phyloP scores from a whole-genome alignment of 2,113 vertebrate genomes.

The Sapayoa aenigma region DNA sequence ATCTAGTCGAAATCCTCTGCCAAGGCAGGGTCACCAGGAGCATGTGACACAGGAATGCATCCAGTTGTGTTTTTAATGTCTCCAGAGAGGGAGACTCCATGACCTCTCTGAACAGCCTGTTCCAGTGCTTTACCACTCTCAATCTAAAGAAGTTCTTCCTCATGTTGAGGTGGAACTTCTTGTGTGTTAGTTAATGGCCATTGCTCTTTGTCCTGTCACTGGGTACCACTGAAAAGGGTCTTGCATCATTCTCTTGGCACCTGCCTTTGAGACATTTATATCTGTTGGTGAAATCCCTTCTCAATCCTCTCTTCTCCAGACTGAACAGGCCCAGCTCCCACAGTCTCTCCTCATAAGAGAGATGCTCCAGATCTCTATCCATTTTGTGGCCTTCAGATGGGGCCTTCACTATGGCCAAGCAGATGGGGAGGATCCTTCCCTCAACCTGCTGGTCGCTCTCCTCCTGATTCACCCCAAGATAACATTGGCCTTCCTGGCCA shows the following conservation, averaged over 20 bases:
- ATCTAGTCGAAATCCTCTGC: not conserved
- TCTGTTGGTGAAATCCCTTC: rapidly evolving
- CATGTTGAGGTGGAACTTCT: rapidly evolving
- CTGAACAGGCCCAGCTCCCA: not conserved
- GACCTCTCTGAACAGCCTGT: not conserved
- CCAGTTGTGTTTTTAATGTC: not conserved
- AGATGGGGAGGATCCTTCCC: not conserved
- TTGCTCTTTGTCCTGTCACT: rapidly evolving
- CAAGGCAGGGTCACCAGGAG: not conserved
- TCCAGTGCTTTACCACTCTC: not conserved
- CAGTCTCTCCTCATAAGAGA: not conserved
- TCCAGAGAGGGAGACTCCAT: not conserved
- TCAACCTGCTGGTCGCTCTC: not conserved
- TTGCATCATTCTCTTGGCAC: not conserved
- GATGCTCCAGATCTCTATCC: not conserved
- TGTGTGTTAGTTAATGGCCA: not conserved
- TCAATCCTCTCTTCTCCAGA: not conserved
- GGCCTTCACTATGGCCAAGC: not conserved
- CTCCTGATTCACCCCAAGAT: not conserved
- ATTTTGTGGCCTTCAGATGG: too few relatives aligned
- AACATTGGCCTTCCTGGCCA: not conserved
- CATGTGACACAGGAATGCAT: not conserved
- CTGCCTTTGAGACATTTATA: not conserved
- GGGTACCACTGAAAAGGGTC: not conserved
- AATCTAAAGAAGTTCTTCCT: not conserved